These are phyloP conservation scores for Frieseomelitta varia DNA, from an alignment of 1,140 invertebrate genomes.

Conservation along the genomic window DNA sequence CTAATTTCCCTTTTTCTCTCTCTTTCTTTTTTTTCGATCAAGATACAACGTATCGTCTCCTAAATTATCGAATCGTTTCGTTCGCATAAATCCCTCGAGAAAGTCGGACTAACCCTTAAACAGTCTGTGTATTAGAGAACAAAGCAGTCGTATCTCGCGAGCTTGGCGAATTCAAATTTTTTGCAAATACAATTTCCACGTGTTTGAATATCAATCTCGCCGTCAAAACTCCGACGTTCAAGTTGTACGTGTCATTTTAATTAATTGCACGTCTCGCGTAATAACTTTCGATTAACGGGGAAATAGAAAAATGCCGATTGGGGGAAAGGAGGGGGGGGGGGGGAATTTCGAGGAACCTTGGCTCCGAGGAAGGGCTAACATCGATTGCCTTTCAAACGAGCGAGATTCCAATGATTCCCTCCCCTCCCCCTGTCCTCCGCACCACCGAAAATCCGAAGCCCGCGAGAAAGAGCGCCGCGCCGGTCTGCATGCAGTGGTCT, in stretches of 20 bases:
- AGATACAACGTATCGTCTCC: neutral
- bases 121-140: neutral
- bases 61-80: neutral
- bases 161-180: neutral
- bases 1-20: neutral
- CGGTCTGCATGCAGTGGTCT: neutral
- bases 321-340: too few relatives aligned
- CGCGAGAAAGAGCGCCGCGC: neutral
- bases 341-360: neutral
- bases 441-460: conserved; percentile 1
- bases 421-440: too few relatives aligned
- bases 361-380: neutral
- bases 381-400: conserved; percentile 17
- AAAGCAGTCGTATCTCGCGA: neutral
- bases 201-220: neutral
- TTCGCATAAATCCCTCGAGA: neutral
- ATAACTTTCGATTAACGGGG: neutral
- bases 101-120: neutral
- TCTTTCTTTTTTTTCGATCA: neutral
- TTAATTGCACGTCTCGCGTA: neutral
- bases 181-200: neutral
- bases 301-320: neutral
- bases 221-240: too few relatives aligned
- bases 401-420: neutral
- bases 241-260: neutral